A percentile compares a stretch with the other conserved stretches of the same genome.
Evolutionary conservation across 2,797 vertebrate genomes (phyloP).

Genomic region (Chrosomus eos): DNA sequence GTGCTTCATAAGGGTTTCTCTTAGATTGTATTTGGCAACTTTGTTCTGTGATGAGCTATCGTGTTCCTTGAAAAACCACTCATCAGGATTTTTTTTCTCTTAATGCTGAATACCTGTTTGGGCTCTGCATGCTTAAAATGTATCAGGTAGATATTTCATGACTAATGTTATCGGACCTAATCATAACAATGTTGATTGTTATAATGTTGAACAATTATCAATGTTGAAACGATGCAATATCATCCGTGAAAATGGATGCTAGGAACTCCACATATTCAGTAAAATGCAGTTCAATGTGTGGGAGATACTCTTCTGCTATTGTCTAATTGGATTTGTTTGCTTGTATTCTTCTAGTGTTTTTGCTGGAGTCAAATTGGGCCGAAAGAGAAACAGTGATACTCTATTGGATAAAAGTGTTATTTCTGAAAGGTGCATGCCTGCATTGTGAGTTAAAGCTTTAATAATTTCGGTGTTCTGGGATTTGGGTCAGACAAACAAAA

Average conservation of each 20-base stretch:
- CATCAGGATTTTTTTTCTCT: neutral
- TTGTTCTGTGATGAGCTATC: neutral
- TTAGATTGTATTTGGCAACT: conserved; percentile 25
- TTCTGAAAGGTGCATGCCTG: conserved; percentile 8
- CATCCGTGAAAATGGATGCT: neutral
- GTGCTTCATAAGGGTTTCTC: conserved; percentile 28
- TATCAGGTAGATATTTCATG: neutral
- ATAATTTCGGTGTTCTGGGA: neutral
- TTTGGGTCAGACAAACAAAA: neutral
- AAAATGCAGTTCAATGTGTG: neutral
- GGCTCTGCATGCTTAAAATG: neutral
- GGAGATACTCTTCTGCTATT: neutral
- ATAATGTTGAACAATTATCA: no score
- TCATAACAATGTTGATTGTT: neutral
- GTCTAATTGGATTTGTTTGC: conserved; percentile 4
- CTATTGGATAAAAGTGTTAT: conserved; percentile 19
- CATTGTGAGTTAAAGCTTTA: conserved; percentile 24
- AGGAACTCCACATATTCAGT: neutral
- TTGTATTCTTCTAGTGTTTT: neutral
- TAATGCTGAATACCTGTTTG: neutral
- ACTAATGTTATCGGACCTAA: neutral
- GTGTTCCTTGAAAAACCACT: conserved; percentile 6
- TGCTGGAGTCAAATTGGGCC: neutral
- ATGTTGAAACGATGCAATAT: neutral
- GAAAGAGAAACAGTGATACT: neutral